Conservation (phyloP, 2,797 vertebrate genomes). For the Yasuhikotakia modesta region DNA sequence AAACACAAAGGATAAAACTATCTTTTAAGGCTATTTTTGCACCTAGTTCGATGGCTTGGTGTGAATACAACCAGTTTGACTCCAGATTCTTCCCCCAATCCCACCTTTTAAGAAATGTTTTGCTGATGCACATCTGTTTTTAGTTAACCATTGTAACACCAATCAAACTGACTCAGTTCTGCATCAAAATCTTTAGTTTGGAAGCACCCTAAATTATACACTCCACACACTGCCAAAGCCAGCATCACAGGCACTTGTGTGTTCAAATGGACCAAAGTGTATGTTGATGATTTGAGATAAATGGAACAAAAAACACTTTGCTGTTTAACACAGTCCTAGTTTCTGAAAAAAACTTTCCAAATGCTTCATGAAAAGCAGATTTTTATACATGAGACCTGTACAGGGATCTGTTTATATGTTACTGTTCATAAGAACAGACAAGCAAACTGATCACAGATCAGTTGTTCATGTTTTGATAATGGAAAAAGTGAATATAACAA, state of each 20-base stretch:
- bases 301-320: not conserved
- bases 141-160: not conserved
- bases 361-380: not conserved
- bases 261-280: constrained; percentile 9
- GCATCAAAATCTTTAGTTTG: too few species aligned
- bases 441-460: not conserved
- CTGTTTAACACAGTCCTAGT: not conserved
- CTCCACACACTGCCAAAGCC: constrained; percentile 8
- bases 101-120: not conserved
- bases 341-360: not conserved
- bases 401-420: not conserved
- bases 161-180: not conserved
- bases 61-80: not conserved
- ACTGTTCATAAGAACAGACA: not conserved
- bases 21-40: not conserved
- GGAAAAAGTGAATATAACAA: not conserved
- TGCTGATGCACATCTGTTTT: not conserved
- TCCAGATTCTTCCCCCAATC: not conserved
- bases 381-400: not conserved
- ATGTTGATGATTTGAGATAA: constrained; percentile 2
- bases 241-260: not conserved
- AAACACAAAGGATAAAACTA: constrained; percentile 7
- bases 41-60: not conserved
- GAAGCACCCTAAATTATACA: not conserved
- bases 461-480: not conserved